Evolutionary conservation across 37 sponge, comb jelly and placozoan genomes (phyloP).

Genomic region (Eunapius fragilis): DNA sequence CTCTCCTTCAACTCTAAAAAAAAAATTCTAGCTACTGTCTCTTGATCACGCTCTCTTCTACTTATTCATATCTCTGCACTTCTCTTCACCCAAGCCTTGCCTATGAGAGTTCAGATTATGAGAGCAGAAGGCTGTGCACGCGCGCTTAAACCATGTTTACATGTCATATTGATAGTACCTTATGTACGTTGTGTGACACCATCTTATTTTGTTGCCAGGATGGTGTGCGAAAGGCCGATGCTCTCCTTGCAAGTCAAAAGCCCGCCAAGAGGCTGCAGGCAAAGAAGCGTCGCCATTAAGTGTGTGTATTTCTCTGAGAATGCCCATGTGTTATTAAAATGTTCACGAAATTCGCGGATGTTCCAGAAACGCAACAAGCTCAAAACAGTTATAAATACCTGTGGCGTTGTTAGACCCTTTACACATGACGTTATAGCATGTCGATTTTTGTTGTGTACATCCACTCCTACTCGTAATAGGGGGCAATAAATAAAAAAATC

Average conservation of each 20-base stretch:
- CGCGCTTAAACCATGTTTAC: background rate
- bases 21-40: background rate
- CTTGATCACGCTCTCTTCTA: background rate
- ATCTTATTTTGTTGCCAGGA: conserved; percentile 8
- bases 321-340: background rate
- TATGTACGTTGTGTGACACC: background rate
- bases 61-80: conserved; percentile 17
- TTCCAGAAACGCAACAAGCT: too few species aligned
- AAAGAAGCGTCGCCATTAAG: conserved; percentile 19
- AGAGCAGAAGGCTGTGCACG: conserved; percentile 66
- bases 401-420: too few species aligned
- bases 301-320: background rate
- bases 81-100: conserved; percentile 2
- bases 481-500: too few species aligned
- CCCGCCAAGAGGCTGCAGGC: conserved; percentile 38
- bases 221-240: conserved; percentile 79
- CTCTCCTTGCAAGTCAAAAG: conserved; percentile 56
- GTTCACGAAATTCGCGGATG: too few species aligned
- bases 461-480: too few species aligned
- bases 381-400: too few species aligned
- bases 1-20: background rate
- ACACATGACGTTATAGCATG: too few species aligned
- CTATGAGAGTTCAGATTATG: conserved; percentile 75
- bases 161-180: background rate
- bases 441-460: too few species aligned